Percentiles rank a stretch among this genome's conserved stretches.
phyloP scores from a whole-genome alignment of 2,113 vertebrate species.

The Passer montanus region DNA sequence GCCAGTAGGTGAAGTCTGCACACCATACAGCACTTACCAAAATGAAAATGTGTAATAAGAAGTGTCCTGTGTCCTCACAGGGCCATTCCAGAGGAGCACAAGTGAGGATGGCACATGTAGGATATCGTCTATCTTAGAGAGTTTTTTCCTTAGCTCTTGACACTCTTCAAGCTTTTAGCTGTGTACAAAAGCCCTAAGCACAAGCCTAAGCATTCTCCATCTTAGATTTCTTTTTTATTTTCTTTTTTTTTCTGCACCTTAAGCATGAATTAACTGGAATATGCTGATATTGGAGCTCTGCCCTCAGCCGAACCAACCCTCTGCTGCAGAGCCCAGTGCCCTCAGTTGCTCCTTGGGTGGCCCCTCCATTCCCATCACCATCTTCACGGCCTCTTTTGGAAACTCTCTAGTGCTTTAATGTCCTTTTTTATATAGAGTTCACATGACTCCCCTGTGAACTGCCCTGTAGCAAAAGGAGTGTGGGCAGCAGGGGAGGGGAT shows the following conservation, averaged over 20 bases:
- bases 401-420: too few species aligned
- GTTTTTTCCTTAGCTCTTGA: not conserved
- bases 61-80: not conserved
- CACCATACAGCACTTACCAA: not conserved
- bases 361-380: not conserved
- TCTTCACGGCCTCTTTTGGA: not conserved
- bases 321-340: not conserved
- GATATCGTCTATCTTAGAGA: not conserved
- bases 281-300: not conserved
- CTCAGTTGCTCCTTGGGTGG: rapidly evolving
- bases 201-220: not conserved
- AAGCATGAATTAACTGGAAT: not conserved
- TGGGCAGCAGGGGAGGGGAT: not conserved
- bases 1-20: not conserved
- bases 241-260: rapidly evolving
- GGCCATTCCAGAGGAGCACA: not conserved
- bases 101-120: not conserved
- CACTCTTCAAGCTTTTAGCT: not conserved
- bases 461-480: rapidly evolving
- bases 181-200: not conserved
- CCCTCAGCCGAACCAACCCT: not conserved
- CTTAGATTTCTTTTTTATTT: not conserved
- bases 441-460: not conserved
- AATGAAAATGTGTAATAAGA: not conserved
- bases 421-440: not conserved